Evolutionary conservation across 2,113 vertebrate genomes (phyloP), one percentile per base, ranked within the genome.

Genomic region (Mormyrus iriodes): DNA sequence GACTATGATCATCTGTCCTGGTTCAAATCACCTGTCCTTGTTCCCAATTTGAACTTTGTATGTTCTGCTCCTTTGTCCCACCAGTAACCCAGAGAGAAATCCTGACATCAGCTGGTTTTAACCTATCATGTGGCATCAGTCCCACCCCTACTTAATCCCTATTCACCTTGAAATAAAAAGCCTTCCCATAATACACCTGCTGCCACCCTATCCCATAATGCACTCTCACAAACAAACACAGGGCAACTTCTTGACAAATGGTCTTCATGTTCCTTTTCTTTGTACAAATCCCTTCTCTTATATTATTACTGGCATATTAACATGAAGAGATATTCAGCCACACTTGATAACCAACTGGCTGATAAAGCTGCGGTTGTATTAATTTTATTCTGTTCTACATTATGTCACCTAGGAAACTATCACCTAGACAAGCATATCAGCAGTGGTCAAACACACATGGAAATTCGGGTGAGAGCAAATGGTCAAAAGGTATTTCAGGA

Each of bases 281-380:
- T 52, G 49, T 86, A 53, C 49, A 86, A 51, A 86, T 13, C 49
- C 48, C 85, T 31, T 86, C 84, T 49, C 84, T 86, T 86, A 52
- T 49, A 46, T 86, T 86, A 48, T 53, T 86, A 86, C 0, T 52
- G 48, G 84, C 48, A 86, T 24, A 86, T 19, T 52, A 48, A 31
- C 15, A 0, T 2, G 21, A 3, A 84, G 42, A 53, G 46, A n/a
- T 52, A 86, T 35, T 86, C n/a, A 53, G n/a, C n/a, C 9, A 86
- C 31, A 55, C 52, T 35, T 21, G 31, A 55, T 52, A 35, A 31
- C 51, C 19, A 12, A 27, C 55, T 87, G 49, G 10, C 49, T 53
- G 49, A 52, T 53, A 86, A 86, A 52, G 49, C 21, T n/a, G 35
- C 24, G 21, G 35, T 44, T n/a, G 24, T n/a, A 53, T 84, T 84